Percentiles rank a stretch among this genome's conserved stretches.
phyloP scores from a whole-genome alignment of 2,113 vertebrate genomes.

The Lota lota region DNA sequence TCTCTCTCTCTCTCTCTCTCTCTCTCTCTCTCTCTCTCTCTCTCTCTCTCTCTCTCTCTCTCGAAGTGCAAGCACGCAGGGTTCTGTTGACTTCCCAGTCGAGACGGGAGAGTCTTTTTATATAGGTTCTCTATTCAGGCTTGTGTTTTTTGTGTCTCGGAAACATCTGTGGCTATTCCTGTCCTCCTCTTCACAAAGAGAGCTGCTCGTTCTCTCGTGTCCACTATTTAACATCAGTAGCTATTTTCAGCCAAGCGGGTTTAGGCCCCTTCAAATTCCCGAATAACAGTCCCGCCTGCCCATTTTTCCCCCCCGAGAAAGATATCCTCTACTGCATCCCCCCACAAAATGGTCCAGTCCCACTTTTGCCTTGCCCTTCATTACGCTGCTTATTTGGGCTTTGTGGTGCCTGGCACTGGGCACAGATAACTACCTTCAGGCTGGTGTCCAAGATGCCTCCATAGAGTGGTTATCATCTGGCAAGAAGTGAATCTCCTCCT shows the following conservation, averaged over 20 bases:
- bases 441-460: constrained; percentile 46
- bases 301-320: too few species aligned
- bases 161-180: constrained; percentile 47
- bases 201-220: constrained; percentile 41
- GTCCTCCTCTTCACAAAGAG: constrained; percentile 32
- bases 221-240: constrained; percentile 34
- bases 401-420: constrained; percentile 32
- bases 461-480: constrained; percentile 54
- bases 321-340: too few species aligned
- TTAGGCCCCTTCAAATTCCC: constrained; percentile 15
- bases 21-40: neutral
- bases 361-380: constrained; percentile 30
- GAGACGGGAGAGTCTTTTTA: constrained; percentile 51
- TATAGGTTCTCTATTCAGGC: constrained; percentile 26
- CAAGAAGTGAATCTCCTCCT: constrained; percentile 44
- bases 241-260: constrained; percentile 14
- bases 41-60: neutral
- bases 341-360: neutral
- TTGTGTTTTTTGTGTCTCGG: constrained; percentile 36
- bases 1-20: neutral
- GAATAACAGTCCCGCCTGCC: constrained; percentile 19
- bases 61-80: constrained; percentile 28
- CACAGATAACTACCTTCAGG: constrained; percentile 47
- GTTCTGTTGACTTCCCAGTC: constrained; percentile 48
- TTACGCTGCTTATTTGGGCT: constrained; percentile 30